Base-by-base conservation (phyloP, 2,888 invertebrate genomes). In the Andrena praecox region DNA sequence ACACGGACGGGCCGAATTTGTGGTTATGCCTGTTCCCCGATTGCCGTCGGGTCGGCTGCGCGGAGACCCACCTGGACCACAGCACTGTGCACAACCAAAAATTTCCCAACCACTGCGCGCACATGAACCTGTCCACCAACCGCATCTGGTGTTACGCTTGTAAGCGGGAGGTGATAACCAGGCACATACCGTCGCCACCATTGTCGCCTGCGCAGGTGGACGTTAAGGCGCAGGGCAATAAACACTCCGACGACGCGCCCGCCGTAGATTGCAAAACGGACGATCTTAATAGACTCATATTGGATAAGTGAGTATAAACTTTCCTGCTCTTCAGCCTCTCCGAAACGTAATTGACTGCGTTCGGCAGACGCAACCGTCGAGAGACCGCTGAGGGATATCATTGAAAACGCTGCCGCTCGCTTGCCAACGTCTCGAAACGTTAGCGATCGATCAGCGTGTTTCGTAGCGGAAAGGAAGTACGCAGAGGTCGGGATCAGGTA, bases 141-240 rank as follows among this genome's bases (percentile, higher is more conserved):
- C 95, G 98, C 85, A 96, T 98, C 90, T 98, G 98, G 98, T 99
- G 98, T 94, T 98, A 98, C 92, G 93, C 96, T 81, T 99, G 98
- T 95, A 96, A 98, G 91, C 95, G 95, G 71, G 98, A 99, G 94
- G 97, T 98, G 1, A 88, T 92, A 16, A 87, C 91, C 1, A 89
- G 89, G 64, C 90, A 89, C 31, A 76, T 92, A 63, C 90, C 91
- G 1, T 89, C 92, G 0, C 90, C 90, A 8, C 88, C 92, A 0
- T 48, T 90, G 6, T 91, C 93, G 2, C 92, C 93, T 7, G 91
- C 82, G 48, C 90, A 91, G 50, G 48, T 89, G 20, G 93, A 93
- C n/a, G 74, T 86, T 6, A 93, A 92, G 72, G 63, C 82, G 8
- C 77, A 77, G 24, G 76, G 78, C 24, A 89, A 87, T 42, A 91